phyloP scores from a whole-genome alignment of 2,113 vertebrate genomes.

The Herpetotheres cachinnans region DNA sequence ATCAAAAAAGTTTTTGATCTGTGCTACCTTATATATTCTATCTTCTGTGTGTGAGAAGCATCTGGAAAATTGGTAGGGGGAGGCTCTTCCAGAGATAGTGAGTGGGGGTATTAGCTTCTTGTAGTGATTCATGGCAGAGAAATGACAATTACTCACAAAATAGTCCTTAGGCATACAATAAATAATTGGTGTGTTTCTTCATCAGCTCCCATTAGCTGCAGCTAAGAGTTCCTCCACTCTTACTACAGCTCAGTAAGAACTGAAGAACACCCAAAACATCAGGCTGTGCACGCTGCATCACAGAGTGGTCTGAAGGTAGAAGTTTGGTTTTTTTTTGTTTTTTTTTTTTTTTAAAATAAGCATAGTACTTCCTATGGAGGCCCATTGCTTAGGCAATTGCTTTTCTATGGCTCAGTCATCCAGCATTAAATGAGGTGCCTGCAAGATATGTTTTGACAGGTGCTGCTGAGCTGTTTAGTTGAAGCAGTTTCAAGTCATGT shows the following conservation, averaged over 20 bases:
- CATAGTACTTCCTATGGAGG: not conserved
- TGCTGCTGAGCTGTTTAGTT: constrained; percentile 33
- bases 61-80: not conserved
- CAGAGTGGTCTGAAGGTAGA: not conserved
- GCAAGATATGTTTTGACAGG: constrained; percentile 45
- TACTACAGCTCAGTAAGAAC: no score
- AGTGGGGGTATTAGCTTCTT: not conserved
- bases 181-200: not conserved
- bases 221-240: no score
- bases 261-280: not conserved
- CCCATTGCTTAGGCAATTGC: not conserved
- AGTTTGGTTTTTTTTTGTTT: not conserved
- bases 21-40: not conserved
- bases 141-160: not conserved
- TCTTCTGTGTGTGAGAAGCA: not conserved
- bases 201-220: not conserved
- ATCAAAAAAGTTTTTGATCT: not conserved
- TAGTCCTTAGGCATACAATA: not conserved
- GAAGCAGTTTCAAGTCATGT: constrained; percentile 27
- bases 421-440: not conserved
- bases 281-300: not conserved
- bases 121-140: not conserved
- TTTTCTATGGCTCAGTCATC: constrained; percentile 39
- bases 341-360: not conserved
- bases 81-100: not conserved